Evolutionary conservation across 2,797 vertebrate genomes (phyloP), one percentile per base, ranked within the genome.

Genomic region (Petrocephalus sullivani): DNA sequence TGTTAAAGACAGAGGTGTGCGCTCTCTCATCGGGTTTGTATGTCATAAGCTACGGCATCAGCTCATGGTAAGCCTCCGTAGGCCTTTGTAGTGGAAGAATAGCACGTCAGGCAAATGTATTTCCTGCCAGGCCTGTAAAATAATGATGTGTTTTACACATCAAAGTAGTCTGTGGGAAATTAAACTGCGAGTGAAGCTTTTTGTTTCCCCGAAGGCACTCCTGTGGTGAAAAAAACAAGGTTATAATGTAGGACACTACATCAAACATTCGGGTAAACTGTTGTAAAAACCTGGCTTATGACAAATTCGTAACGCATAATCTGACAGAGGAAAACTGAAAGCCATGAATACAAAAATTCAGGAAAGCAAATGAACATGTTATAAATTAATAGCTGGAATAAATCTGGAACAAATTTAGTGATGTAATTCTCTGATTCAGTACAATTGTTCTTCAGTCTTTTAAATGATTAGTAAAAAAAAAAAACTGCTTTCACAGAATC

Each of bases 81-180:
- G 3, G 28, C 37, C 19, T 58, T 12, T 86, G 28, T 37, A 57
- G 33, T 41, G 28, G 54, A 16, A 46, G 21, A 46, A 58, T 37
- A 60, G 3, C 54, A 21, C 10, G 12, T 84, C 82, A 46, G 33
- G 54, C 3, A 60, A 58, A 60, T 86, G 28, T 7, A 58, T 21
- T 60, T 86, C 10, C 85, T 86, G 28, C 57, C 16, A 14, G 8
- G 56, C 1, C 10, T 19, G 85, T 58, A 8, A 86, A 86, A 60
- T 60, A 71, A 85, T 58, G 37, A 85, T 37, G 21, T 6, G 61
- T 67, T 85, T 86, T 1, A 21, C 82, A 88, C 83, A 57, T 88
- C 88, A 86, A 88, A 88, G 87, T 58, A 56, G 23, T 67, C 4
- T 56, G 33, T 75, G 37, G 53, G 53, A 86, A 88, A 88, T 71